A percentile compares a stretch with the other conserved stretches of the same genome.
phyloP scores from a whole-genome alignment of 2,888 invertebrate genomes.

The Erebia palarica region DNA sequence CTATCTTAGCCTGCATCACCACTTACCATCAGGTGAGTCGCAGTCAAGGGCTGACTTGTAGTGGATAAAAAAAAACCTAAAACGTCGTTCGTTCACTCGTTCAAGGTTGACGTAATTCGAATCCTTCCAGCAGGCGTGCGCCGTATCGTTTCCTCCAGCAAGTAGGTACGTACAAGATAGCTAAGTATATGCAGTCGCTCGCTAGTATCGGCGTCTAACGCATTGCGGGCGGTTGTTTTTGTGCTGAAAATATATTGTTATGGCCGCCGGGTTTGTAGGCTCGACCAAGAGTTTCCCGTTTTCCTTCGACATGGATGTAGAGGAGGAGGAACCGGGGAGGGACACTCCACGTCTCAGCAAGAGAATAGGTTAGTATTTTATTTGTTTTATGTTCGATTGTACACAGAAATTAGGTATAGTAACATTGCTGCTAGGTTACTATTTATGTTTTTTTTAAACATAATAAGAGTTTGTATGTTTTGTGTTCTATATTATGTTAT shows the following conservation, averaged over 20 bases:
- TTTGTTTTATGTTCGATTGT: background rate
- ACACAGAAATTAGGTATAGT: background rate
- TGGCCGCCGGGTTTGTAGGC: slow-evolving; percentile 75
- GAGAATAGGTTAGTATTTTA: slow-evolving; percentile 62
- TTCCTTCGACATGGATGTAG: slow-evolving; percentile 76
- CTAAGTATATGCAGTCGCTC: background rate
- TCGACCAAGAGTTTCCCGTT: slow-evolving; percentile 78
- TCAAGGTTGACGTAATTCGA: too few species aligned
- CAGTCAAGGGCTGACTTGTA: too few species aligned
- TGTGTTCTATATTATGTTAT: too few species aligned
- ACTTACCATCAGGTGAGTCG: too few species aligned
- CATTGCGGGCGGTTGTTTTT: slow-evolving; percentile 28
- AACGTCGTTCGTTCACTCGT: background rate
- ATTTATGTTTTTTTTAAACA: too few species aligned
- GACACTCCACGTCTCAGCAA: slow-evolving; percentile 64
- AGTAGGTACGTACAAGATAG: background rate
- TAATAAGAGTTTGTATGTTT: too few species aligned
- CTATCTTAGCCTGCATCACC: too few species aligned
- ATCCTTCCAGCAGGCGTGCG: background rate
- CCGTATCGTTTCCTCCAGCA: too few species aligned
- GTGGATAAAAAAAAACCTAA: too few species aligned
- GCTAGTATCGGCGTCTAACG: slow-evolving; percentile 20
- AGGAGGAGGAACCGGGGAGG: slow-evolving; percentile 62
- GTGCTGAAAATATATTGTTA: slow-evolving; percentile 42
- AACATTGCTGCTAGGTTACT: background rate